Percentiles rank a stretch among this genome's conserved stretches.
Conservation (phyloP, 2,888 invertebrate genomes). For the Stramonita haemastoma region DNA sequence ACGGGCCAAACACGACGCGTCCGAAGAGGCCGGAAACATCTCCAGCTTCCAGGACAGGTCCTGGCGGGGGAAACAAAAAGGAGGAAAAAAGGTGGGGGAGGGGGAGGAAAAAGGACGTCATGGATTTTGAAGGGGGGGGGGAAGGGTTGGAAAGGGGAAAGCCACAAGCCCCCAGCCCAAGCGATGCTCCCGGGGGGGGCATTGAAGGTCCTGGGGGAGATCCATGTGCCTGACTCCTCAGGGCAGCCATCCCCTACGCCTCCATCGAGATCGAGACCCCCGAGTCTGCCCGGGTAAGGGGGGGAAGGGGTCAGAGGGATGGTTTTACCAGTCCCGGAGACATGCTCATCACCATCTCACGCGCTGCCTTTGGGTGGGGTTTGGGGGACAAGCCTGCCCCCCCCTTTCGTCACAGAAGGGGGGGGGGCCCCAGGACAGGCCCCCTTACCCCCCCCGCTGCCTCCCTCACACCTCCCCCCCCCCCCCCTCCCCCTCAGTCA, state of each 20-base stretch:
- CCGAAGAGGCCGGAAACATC: background rate
- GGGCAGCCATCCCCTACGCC: conserved; percentile 17
- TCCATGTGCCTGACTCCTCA: background rate
- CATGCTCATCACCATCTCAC: conserved; percentile 40
- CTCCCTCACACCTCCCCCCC: background rate
- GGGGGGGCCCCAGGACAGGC: too few species aligned
- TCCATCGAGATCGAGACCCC: conserved; percentile 35
- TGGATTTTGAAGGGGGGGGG: too few species aligned
- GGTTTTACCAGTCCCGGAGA: conserved; percentile 38
- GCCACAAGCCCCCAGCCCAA: too few species aligned
- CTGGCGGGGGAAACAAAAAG: too few species aligned
- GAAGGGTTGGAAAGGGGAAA: too few species aligned
- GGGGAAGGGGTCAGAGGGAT: background rate
- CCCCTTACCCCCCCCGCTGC: too few species aligned
- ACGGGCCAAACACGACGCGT: background rate
- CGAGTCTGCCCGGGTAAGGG: conserved; percentile 16
- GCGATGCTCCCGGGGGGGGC: too few species aligned
- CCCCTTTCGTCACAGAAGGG: too few species aligned
- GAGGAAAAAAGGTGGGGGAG: background rate
- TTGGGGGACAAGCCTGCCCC: too few species aligned
- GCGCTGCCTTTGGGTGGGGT: background rate
- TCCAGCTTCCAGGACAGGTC: background rate
- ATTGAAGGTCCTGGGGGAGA: background rate
- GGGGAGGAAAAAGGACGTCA: background rate
- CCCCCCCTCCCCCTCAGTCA: too few species aligned